Percentiles rank a stretch among this genome's conserved stretches.
Evolutionary conservation across 2,113 vertebrate species (phyloP).

Genomic region (Burhinus bistriatus): DNA sequence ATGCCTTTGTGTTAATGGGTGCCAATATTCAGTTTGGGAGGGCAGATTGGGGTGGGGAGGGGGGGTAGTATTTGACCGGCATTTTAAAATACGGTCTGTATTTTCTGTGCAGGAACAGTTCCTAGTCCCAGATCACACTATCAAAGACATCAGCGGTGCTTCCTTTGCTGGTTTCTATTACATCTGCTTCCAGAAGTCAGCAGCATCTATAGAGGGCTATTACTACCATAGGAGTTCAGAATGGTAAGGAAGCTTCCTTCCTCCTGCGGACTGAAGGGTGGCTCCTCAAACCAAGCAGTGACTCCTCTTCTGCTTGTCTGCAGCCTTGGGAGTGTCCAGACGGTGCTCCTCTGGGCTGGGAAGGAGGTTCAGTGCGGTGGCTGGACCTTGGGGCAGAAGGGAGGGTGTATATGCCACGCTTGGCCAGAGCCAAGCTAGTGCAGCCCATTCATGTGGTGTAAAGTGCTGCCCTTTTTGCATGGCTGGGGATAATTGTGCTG

Average conservation of each 20-base stretch:
- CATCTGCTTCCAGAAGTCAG: conserved; percentile 99
- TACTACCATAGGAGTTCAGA: conserved; percentile 98
- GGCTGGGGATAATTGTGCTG: background rate
- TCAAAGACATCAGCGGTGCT: conserved; percentile 98
- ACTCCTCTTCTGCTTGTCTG: background rate
- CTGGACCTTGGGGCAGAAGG: background rate
- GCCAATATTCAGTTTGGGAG: background rate
- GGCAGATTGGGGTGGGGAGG: background rate
- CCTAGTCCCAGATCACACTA: conserved; percentile 96
- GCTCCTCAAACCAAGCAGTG: background rate
- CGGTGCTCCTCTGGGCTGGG: background rate
- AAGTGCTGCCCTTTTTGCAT: background rate
- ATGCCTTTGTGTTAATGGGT: background rate
- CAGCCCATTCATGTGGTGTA: background rate
- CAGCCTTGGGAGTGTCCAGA: background rate
- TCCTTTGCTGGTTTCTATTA: conserved; percentile 99
- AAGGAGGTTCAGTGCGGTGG: background rate
- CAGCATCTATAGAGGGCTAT: conserved; percentile 96
- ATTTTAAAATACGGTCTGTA: background rate
- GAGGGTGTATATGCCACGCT: accelerated
- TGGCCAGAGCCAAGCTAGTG: background rate
- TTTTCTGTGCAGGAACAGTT: conserved; percentile 86
- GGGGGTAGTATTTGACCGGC: background rate
- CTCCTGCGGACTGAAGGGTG: background rate
- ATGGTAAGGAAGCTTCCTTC: conserved; percentile 79